Conservation (phyloP, 2,113 vertebrate species). For the Indri indri region DNA sequence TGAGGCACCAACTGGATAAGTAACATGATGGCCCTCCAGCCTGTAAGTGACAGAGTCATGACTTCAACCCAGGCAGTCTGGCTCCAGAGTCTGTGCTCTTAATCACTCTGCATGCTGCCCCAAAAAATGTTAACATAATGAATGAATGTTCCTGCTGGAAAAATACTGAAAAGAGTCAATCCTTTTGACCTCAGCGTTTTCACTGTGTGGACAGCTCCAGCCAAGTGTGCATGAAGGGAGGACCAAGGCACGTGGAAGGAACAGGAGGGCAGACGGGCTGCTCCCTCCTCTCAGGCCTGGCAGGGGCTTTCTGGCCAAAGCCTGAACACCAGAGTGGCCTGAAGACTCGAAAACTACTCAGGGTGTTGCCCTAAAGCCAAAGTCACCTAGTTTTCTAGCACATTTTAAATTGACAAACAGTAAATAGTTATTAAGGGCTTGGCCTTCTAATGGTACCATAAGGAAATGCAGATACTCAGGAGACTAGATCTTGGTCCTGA, state of each 20-base stretch:
- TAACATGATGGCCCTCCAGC: neutral
- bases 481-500: neutral
- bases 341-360: neutral
- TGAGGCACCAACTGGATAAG: neutral
- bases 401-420: neutral
- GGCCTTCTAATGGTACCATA: neutral
- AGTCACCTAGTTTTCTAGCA: neutral
- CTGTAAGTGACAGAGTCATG: neutral
- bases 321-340: neutral
- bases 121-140: neutral
- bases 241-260: neutral
- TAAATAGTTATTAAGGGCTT: neutral
- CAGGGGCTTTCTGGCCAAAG: neutral
- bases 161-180: slow-evolving; percentile 32
- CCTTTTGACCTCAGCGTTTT: neutral
- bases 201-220: neutral
- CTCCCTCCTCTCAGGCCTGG: neutral
- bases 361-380: neutral
- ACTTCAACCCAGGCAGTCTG: neutral
- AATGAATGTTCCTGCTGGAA: slow-evolving; percentile 14
- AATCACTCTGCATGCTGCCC: neutral
- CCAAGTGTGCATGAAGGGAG: neutral
- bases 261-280: neutral
- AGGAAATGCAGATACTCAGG: neutral
- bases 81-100: neutral